Conservation (phyloP, 2,113 vertebrate species). For the Ancistrus triradiatus region DNA sequence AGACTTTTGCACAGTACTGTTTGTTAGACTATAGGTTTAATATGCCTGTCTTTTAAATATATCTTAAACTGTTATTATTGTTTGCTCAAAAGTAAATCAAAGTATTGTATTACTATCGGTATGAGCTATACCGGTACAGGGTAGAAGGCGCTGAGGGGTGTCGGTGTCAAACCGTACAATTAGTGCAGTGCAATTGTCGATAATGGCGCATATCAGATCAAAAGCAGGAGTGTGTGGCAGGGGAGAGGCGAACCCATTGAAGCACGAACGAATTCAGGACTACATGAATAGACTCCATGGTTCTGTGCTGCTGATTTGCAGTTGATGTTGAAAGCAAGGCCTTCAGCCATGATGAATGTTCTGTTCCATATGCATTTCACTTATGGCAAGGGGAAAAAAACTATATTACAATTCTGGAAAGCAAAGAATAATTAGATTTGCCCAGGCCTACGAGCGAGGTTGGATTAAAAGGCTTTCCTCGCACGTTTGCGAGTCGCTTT, state of each 20-base stretch:
- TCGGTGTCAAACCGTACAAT: neutral
- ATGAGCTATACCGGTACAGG: neutral
- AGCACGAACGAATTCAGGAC: too few relatives aligned
- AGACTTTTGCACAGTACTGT: too few relatives aligned
- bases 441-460: conserved; percentile 19
- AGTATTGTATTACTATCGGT: conserved; percentile 11
- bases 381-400: conserved; percentile 3
- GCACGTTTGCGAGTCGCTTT: conserved; percentile 17
- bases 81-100: neutral
- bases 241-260: neutral
- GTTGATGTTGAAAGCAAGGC: neutral
- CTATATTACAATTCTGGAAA: conserved; percentile 12
- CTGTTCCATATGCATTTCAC: conserved; percentile 2
- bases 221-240: neutral
- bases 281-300: neutral
- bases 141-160: neutral
- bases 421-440: conserved; percentile 22
- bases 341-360: neutral
- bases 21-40: too few relatives aligned
- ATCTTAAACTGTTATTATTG: neutral
- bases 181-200: neutral
- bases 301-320: neutral
- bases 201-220: neutral
- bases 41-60: too few relatives aligned
- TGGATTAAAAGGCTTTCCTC: conserved; percentile 26